A percentile compares a stretch with the other conserved stretches of the same genome.
Evolutionary conservation across 2,797 vertebrate species (phyloP).

Genomic region (Caiman crocodilus): DNA sequence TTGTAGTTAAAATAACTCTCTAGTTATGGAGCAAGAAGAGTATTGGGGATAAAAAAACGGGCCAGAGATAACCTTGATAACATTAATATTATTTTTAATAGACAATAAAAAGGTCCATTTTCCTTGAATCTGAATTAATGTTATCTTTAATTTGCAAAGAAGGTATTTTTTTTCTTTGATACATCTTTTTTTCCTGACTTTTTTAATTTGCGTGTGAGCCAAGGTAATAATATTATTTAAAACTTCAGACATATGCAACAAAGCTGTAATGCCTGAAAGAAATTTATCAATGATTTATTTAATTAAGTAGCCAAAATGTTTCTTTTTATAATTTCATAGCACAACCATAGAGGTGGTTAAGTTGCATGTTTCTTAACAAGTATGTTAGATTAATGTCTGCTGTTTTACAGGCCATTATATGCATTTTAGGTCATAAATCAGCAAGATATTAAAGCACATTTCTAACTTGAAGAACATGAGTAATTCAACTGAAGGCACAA

Average conservation of each 20-base stretch:
- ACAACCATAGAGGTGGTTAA: not conserved
- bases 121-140: not conserved
- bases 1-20: not conserved
- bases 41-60: not conserved
- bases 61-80: not conserved
- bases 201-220: not conserved
- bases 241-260: not conserved
- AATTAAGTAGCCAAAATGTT: not conserved
- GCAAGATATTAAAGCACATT: not conserved
- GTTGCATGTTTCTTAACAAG: not conserved
- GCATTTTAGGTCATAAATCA: not conserved
- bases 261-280: not conserved
- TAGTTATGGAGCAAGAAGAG: not conserved
- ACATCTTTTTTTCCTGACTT: fast-evolving
- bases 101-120: not conserved
- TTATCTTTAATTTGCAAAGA: not conserved
- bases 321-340: not conserved
- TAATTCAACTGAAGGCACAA: conserved; percentile 20
- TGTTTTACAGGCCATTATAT: not conserved
- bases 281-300: not conserved
- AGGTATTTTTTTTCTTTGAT: not conserved
- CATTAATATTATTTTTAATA: not conserved
- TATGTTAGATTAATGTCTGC: not conserved
- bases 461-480: not conserved
- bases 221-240: not conserved